These are phyloP conservation scores for Aurelia aurita complex sp. Pacific DNA, from an alignment of 30 jellyfish, hydroid and myxozoan genomes.

Conservation along the genomic window DNA sequence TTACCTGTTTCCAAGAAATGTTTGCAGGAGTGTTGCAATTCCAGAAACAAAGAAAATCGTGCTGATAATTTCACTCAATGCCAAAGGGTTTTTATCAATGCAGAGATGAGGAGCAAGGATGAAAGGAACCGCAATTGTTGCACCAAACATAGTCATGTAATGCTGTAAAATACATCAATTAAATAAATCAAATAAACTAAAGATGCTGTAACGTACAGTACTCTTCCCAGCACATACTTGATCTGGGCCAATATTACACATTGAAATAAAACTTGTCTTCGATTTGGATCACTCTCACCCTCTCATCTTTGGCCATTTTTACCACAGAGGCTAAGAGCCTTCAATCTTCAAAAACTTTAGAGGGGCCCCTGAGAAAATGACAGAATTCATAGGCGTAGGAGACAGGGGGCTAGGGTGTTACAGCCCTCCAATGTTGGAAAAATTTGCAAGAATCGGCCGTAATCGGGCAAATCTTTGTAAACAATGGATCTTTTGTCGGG, in stretches of 20 bases:
- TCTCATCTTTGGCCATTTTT: no score
- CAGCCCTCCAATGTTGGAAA: no score
- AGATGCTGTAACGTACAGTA: neutral
- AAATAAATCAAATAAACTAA: neutral
- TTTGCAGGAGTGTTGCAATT: slow-evolving; percentile 80
- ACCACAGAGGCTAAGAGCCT: no score
- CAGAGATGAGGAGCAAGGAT: slow-evolving; percentile 78
- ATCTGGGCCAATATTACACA: neutral
- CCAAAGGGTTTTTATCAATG: slow-evolving; percentile 68
- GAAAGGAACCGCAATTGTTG: slow-evolving; percentile 92
- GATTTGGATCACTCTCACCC: no score
- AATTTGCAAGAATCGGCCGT: no score
- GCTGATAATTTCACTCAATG: slow-evolving; percentile 80
- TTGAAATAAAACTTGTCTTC: no score
- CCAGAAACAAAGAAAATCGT: slow-evolving; percentile 92
- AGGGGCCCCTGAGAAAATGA: no score
- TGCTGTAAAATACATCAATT: slow-evolving; percentile 46
- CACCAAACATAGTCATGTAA: slow-evolving; percentile 95
- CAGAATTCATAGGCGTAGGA: no score
- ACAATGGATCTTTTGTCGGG: no score
- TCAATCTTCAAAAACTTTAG: no score
- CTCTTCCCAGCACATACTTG: neutral
- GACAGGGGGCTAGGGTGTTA: no score
- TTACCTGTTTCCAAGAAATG: slow-evolving; percentile 87
- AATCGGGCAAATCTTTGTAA: no score